phyloP scores from a whole-genome alignment of 2,113 vertebrate genomes.

The Thalassarche chlororhynchos region DNA sequence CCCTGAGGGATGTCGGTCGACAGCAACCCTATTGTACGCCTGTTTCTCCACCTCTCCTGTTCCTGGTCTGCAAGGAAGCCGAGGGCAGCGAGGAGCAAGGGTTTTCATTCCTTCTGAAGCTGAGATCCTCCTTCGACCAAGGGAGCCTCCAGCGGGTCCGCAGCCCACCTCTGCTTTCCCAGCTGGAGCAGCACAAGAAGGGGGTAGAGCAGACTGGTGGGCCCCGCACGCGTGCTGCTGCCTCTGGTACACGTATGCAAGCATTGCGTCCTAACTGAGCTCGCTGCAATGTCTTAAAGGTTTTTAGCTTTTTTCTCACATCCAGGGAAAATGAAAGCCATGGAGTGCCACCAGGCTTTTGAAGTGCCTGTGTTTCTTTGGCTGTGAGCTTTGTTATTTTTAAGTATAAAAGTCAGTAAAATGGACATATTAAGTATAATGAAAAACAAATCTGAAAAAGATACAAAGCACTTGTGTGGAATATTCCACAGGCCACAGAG shows the following conservation, averaged over 20 bases:
- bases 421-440: background rate
- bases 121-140: background rate
- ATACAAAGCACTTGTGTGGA: background rate
- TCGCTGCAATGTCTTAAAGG: background rate
- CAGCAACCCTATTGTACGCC: background rate
- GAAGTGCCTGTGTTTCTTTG: background rate
- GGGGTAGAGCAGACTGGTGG: background rate
- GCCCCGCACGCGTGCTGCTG: background rate
- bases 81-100: background rate
- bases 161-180: background rate
- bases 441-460: background rate
- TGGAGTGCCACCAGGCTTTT: background rate
- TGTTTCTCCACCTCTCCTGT: background rate
- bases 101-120: background rate
- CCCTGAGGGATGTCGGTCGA: background rate
- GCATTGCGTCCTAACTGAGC: background rate
- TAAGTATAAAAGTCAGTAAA: background rate
- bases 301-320: background rate
- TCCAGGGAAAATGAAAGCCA: background rate
- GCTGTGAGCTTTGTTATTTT: background rate
- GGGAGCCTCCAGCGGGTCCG: background rate
- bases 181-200: background rate
- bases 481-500: background rate
- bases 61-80: background rate
- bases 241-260: background rate